These are phyloP conservation scores for Diabrotica balteata DNA, from an alignment of 2,888 invertebrate genomes.

Conservation along the genomic window DNA sequence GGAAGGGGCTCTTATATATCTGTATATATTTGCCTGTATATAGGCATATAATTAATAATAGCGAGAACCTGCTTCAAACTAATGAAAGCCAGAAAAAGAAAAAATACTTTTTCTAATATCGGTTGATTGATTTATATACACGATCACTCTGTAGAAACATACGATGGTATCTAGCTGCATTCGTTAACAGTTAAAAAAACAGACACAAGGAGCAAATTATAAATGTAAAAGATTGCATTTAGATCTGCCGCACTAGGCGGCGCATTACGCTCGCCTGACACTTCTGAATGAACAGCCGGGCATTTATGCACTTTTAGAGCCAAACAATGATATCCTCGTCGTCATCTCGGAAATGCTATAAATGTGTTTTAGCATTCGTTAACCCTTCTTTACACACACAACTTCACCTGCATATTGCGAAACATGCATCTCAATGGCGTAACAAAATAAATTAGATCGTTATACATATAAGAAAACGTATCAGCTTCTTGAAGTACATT, in stretches of 20 bases:
- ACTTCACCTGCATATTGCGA: constrained; percentile 5
- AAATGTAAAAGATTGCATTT: constrained; percentile 24
- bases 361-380: constrained; percentile 17
- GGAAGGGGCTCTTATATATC: no score
- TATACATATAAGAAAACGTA: no score
- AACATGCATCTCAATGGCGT: constrained; percentile 1
- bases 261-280: constrained; percentile 19
- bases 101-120: no score
- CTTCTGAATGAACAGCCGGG: constrained; percentile 16
- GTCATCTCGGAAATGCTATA: constrained; percentile 22
- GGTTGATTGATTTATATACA: no score
- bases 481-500: no score
- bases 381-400: constrained; percentile 15
- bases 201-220: constrained; percentile 22
- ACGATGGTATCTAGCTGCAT: constrained; percentile 2
- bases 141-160: no score
- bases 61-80: no score
- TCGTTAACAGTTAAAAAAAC: constrained; percentile 19
- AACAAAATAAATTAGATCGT: no score
- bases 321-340: constrained; percentile 22
- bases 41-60: no score
- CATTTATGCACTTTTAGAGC: constrained; percentile 16
- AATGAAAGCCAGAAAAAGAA: no score
- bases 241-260: constrained; percentile 11
- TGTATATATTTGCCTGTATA: no score